Conservation (phyloP, 2,797 vertebrate genomes). For the Acropternis orthonyx region DNA sequence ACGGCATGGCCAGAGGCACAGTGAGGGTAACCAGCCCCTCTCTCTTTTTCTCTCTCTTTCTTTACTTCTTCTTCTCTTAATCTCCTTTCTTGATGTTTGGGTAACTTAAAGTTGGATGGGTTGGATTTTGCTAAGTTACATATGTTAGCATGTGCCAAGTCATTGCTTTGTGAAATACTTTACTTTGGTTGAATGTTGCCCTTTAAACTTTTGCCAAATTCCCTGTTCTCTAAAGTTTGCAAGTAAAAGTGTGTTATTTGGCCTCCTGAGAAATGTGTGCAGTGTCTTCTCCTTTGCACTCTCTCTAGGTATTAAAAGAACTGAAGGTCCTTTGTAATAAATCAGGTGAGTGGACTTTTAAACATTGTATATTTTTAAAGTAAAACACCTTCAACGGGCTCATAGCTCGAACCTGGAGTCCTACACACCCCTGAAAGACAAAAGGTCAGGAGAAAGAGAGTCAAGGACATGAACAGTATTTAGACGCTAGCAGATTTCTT, state of each 20-base stretch:
- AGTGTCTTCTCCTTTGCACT: neutral
- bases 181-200: neutral
- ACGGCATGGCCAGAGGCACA: neutral
- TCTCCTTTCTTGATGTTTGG: neutral
- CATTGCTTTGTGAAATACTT: neutral
- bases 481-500: neutral
- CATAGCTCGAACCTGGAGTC: neutral
- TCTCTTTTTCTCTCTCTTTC: neutral
- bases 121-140: neutral
- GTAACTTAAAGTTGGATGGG: neutral
- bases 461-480: neutral
- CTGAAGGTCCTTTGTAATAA: neutral
- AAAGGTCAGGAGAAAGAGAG: neutral
- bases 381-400: neutral
- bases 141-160: neutral
- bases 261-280: neutral
- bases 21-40: neutral
- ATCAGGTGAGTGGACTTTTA: rapidly evolving
- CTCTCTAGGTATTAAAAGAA: neutral
- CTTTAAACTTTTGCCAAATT: neutral
- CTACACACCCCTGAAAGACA: neutral
- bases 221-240: neutral
- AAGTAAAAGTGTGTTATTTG: neutral
- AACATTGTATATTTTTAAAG: neutral
- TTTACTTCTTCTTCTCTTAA: neutral